Evolutionary conservation across 2,113 vertebrate genomes (phyloP), one percentile per base, ranked within the genome.

Genomic region (Limnothrissa miodon): DNA sequence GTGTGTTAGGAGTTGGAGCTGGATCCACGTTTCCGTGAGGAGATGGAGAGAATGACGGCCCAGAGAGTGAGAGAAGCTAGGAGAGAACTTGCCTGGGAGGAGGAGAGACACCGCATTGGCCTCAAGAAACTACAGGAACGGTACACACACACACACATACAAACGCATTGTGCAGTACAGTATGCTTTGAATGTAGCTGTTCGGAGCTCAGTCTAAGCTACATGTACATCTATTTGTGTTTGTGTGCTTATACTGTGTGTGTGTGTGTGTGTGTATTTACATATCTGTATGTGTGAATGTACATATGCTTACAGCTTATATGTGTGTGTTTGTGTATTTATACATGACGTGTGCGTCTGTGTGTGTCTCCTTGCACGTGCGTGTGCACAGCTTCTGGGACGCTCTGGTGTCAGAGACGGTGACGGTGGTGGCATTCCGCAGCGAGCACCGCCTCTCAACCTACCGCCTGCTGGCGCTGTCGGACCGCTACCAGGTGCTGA

Each of bases 51-150:
- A 66, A 88, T 89, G 88, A 97, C 88, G 45, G 91, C 86, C 29
- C 85, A 92, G 80, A 92, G 78, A 82, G 92, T 96, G 80, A 92
- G 89, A 25, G 89, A 94, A 80, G 92, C 96, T 85, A 91, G 93
- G 89, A 95, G 90, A 66, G 93, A 97, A 85, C 87, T 97, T 89
- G 93, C 90, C 79, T 97, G 96, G 98, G 96, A 98, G 87, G 90
- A 89, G 10, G 96, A 98, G 91, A 95, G 92, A 83, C 78, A 93
- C 82, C 86, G 83, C 0, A 84, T 95, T 48, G 95, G 93, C 45
- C 92, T 98, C 45, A 90, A 84, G 87, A 99, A 98, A 85, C 86
- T 99, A n/a, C 93, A 88, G 89, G 90, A 90, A 5, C 91, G 94
- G 96, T 97, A 79, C 78, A 80, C 48, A 62, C 25, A 59, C 29